Evolutionary conservation across 2,113 vertebrate species (phyloP), one percentile per base, ranked within the genome.

Genomic region (Empidonax alnorum): DNA sequence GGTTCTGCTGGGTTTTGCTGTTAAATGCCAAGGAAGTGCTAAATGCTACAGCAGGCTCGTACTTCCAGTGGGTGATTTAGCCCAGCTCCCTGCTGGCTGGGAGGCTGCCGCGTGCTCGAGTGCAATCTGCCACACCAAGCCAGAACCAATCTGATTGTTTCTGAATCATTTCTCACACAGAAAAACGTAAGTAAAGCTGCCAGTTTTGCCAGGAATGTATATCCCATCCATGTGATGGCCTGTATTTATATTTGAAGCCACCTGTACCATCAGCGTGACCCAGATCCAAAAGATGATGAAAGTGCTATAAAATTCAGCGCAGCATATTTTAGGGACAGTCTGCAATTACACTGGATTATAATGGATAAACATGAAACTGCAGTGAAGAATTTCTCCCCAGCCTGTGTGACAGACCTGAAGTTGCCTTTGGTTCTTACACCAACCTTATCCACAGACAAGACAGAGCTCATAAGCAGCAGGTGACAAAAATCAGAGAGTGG

Each of bases 111-210:
- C 39, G 31, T 66, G 50, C 85, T 90, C 13, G 1, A 83, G 72
- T 78, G 72, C 95, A 90, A 84, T 88, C 90, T 93, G 79, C 88
- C 76, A 77, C 68, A 44, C 18, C 55, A 92, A 87, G 55, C 75
- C 87, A 88, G 85, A 85, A 91, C 53, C 88, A 96, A 86, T 88
- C 49, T 88, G 62, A 77, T 77, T 82, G 74, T 91, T 90, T 92
- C 84, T 84, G 92, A 96, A 88, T 93, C 67, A 69, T 75, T 94
- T 85, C 79, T 88, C 75, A 58, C 90, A 86, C 81, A 95, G 74
- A 52, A 93, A 55, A 94, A 87, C 66, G 77, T 2, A 76, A 52
- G 49, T 79, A 80, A 78, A 73, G 53, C 53, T 85, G 74, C 88
- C 8, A 12, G 49, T 74, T 94, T 55, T 89, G 55, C 79, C 62